Percentiles rank a stretch among this genome's conserved stretches.
Conservation (phyloP, 2,888 invertebrate genomes). For the Melinopterus prodromus region DNA sequence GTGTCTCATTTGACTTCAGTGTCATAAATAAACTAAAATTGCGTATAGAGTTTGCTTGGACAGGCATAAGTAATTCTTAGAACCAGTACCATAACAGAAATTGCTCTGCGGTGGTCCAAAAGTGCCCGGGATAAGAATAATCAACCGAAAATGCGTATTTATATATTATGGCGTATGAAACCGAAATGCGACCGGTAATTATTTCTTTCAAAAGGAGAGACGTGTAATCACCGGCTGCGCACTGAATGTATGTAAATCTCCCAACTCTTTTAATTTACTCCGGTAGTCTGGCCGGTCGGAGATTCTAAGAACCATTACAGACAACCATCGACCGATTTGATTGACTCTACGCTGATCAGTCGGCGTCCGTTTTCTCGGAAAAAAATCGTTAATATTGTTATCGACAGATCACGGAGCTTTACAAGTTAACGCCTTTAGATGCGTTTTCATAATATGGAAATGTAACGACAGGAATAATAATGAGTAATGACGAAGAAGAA, state of each 20-base stretch:
- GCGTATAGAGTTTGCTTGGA: neutral
- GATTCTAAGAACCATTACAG: neutral
- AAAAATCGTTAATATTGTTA: constrained; percentile 4
- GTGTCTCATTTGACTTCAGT: too few species aligned
- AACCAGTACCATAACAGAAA: neutral
- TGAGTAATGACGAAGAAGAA: too few species aligned
- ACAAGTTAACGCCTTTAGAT: neutral
- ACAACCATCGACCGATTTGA: constrained; percentile 4
- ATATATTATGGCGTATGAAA: neutral
- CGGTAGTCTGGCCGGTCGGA: neutral
- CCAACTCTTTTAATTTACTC: neutral
- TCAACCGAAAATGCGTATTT: neutral
- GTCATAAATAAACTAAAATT: too few species aligned
- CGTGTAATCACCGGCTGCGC: neutral
- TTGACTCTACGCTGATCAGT: neutral
- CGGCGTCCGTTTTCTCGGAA: neutral
- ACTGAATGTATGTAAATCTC: neutral
- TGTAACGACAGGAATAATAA: neutral
- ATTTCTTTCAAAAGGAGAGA: neutral
- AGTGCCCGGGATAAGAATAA: neutral
- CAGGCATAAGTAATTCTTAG: neutral
- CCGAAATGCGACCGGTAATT: neutral
- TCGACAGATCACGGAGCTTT: neutral
- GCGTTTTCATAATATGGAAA: neutral
- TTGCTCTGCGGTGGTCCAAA: neutral